A percentile compares a stretch with the other conserved stretches of the same genome.
These are phyloP conservation scores for Caranx melampygus DNA, from an alignment of 2,113 vertebrate genomes.

Conservation along the genomic window DNA sequence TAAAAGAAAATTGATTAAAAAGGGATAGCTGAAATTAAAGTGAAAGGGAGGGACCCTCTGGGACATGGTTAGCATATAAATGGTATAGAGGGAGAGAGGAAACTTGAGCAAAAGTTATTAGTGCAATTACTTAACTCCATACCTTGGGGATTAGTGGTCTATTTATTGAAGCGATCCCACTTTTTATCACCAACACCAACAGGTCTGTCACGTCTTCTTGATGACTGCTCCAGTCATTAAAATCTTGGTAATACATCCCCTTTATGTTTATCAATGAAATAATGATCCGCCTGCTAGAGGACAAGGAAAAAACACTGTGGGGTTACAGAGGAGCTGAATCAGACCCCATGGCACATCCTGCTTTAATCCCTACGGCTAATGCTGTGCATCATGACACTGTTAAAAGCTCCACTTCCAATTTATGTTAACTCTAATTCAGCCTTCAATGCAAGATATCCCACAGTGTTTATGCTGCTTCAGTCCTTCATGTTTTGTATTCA, in stretches of 20 bases:
- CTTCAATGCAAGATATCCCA: conserved; percentile 24
- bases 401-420: conserved; percentile 72
- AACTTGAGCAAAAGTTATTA: conserved; percentile 72
- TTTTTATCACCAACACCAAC: conserved; percentile 68
- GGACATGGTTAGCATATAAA: conserved; percentile 75
- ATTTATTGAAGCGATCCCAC: conserved; percentile 70
- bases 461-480: conserved; percentile 20
- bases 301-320: conserved; percentile 22
- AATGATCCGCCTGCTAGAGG: conserved; percentile 39
- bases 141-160: conserved; percentile 58
- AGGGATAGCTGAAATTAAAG: conserved; percentile 72
- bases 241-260: conserved; percentile 44
- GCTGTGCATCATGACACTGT: conserved; percentile 54
- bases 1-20: conserved; percentile 80
- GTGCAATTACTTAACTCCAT: conserved; percentile 70
- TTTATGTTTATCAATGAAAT: conserved; percentile 56
- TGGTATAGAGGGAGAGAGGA: conserved; percentile 39
- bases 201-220: conserved; percentile 60
- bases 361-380: conserved; percentile 52
- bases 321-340: conserved; percentile 36
- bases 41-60: conserved; percentile 53
- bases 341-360: conserved; percentile 34
- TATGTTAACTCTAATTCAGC: conserved; percentile 62
- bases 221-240: conserved; percentile 57
- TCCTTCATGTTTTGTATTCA: background rate